Percentiles rank a stretch among this genome's conserved stretches.
These are phyloP conservation scores for Charanyca ferruginea DNA, from an alignment of 2,888 invertebrate genomes.

Conservation along the genomic window DNA sequence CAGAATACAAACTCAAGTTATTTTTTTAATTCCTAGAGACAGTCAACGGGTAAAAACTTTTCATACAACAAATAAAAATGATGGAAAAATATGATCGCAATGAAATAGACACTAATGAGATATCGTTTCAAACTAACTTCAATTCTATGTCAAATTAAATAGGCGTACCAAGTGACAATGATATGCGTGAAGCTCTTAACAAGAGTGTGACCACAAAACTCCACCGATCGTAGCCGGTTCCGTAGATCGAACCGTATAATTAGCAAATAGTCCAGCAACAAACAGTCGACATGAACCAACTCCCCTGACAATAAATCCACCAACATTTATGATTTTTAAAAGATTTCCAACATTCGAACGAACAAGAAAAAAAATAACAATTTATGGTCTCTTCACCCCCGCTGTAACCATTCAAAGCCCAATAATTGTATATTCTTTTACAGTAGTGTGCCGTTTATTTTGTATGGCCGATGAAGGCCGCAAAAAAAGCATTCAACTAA, in stretches of 20 bases:
- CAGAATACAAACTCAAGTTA: no score
- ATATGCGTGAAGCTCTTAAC: neutral
- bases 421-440: slow-evolving; percentile 91
- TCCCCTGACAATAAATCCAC: slow-evolving; percentile 82
- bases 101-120: no score
- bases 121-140: neutral
- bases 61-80: no score
- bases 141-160: neutral
- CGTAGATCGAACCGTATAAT: slow-evolving; percentile 81
- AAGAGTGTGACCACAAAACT: slow-evolving; percentile 31
- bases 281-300: slow-evolving; percentile 64
- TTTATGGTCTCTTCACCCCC: slow-evolving; percentile 91
- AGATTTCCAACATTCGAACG: slow-evolving; percentile 82
- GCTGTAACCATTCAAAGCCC: slow-evolving; percentile 90
- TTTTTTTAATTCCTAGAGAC: no score
- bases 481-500: slow-evolving; percentile 89
- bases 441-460: slow-evolving; percentile 90
- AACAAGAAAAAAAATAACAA: slow-evolving; percentile 83
- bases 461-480: slow-evolving; percentile 87
- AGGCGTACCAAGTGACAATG: neutral
- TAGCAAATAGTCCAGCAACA: slow-evolving; percentile 81
- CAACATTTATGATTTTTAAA: slow-evolving; percentile 87
- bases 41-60: no score
- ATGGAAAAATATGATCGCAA: no score
- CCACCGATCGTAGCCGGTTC: slow-evolving; percentile 42